Percentiles rank a stretch among this genome's conserved stretches.
Conservation (phyloP, 2,888 invertebrate genomes). For the Nowickia ferox region DNA sequence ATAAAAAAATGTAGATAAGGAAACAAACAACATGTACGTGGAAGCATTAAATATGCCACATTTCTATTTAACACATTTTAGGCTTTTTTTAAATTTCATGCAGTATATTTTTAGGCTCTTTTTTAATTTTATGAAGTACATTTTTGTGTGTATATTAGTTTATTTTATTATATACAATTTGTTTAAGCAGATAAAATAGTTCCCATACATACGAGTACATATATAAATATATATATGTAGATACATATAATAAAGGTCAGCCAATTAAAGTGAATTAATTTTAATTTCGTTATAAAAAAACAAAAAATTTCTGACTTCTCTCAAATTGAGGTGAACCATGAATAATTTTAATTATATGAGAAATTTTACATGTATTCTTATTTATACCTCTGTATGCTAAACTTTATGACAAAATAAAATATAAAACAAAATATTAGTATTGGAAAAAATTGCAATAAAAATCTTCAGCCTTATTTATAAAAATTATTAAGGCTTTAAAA, state of each 20-base stretch:
- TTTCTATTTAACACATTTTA: conserved; percentile 33
- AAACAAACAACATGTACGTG: conserved; percentile 13
- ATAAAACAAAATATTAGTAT: too few relatives aligned
- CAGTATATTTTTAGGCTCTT: neutral
- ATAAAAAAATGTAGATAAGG: conserved; percentile 15
- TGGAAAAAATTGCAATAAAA: too few relatives aligned
- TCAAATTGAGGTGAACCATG: too few relatives aligned
- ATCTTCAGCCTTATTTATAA: too few relatives aligned
- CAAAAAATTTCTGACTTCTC: too few relatives aligned
- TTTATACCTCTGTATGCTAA: too few relatives aligned
- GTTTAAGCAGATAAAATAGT: conserved; percentile 14
- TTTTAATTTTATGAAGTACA: too few relatives aligned
- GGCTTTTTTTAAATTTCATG: neutral
- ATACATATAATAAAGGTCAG: neutral
- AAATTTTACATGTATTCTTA: too few relatives aligned
- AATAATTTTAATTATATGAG: neutral
- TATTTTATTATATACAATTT: conserved; percentile 13
- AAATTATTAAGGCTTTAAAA: too few relatives aligned
- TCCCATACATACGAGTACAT: neutral
- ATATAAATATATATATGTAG: too few relatives aligned
- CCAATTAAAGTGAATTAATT: neutral
- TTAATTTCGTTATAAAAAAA: neutral
- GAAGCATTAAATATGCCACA: neutral
- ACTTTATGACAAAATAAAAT: too few relatives aligned
- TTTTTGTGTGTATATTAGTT: neutral